Base-by-base conservation (phyloP, 2,797 vertebrate genomes). In the Brachyalestes nurse region DNA sequence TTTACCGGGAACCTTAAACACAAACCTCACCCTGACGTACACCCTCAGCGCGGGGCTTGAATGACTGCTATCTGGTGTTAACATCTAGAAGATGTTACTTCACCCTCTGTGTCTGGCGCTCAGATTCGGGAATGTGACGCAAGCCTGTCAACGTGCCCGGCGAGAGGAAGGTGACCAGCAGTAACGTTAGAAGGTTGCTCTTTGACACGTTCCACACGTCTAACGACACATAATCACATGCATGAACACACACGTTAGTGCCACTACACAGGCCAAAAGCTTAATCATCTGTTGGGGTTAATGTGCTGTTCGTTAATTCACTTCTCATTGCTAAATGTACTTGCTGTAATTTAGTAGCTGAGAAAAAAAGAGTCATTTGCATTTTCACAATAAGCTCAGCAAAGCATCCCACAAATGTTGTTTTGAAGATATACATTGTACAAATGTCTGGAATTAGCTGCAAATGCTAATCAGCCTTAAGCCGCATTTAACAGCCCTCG, bases 391-490 rank as follows among this genome's bases (percentile, higher is more conserved):
- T 62, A 13, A 64, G 45, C 73, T 55, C 9, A 57, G 65, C 66
- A 74, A 78, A 78, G 53, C 25, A 42, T 28, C 38, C 16, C 16
- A 42, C 45, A 4, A 17, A 17, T 65, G 57, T 49, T 75, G 65
- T 82, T 53, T 23, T 38, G 12, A n/a, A 62, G 55, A 70, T 81
- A 62, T 60, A 76, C 55, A 4, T 51, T 60, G 38, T 58, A 58
- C 25, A 81, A 80, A 77, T 34, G 67, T 45, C 55, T 45, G 38
- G 64, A 82, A 77, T 77, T 66, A 77, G 49, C 61, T 47, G 28
- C 47, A 38, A 45, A 61, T 61, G 66, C 21, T 82, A 72, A 82
- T 77, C 75, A 77, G 58, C 51, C 51, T 28, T 72, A 65, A 82
- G 40, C 25, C 17, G 21, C 38, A 60, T 78, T 82, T 60, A 78